Base-by-base conservation (phyloP, 2,797 vertebrate genomes). In the Pseudochaenichthys georgianus region DNA sequence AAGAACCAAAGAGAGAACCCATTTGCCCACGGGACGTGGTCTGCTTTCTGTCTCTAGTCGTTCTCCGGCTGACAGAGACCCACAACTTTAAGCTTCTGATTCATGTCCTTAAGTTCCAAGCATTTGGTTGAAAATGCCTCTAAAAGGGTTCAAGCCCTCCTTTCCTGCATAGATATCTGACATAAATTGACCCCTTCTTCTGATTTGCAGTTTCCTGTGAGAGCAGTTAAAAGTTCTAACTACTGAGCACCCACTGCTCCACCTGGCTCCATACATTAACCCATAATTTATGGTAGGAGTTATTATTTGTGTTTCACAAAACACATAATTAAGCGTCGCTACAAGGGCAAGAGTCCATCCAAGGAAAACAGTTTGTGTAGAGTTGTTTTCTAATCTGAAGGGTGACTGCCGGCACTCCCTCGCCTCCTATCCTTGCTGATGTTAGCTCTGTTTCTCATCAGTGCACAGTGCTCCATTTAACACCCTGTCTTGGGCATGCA, bases 21-120 rank as follows among this genome's bases (percentile, higher is more conserved):
- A 43, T 69, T 82, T 83, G 58, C 62, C 74, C 80, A 59, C 28
- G 46, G 58, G n/a, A 67, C 13, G 3, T 75, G 2, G 42, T 87
- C 86, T 92, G 87, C 74, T 87, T 87, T 90, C 21, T 85, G 60
- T 92, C 79, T 84, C 61, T 1, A 53, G 41, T 54, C 11, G 58
- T 78, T 81, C 68, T 45, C 62, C 73, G 45, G 23, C 55, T 84
- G 70, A 83, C 75, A 66, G 53, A 78, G 53, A 52, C 57, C 42
- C 58, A 28, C 53, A 51, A 50, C 19, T 15, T 21, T 50, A 9
- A 9, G n/a, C 45, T 12, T 59, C 38, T 63, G 50, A 41, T 50
- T 47, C 55, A 12, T 31, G 12, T 50, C 28, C 28, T 28, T 5
- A 28, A 28, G 28, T 28, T 64, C 2, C 43, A 34, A 31, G 19